Conservation (phyloP, 2,888 invertebrate genomes). For the Bombylius major region DNA sequence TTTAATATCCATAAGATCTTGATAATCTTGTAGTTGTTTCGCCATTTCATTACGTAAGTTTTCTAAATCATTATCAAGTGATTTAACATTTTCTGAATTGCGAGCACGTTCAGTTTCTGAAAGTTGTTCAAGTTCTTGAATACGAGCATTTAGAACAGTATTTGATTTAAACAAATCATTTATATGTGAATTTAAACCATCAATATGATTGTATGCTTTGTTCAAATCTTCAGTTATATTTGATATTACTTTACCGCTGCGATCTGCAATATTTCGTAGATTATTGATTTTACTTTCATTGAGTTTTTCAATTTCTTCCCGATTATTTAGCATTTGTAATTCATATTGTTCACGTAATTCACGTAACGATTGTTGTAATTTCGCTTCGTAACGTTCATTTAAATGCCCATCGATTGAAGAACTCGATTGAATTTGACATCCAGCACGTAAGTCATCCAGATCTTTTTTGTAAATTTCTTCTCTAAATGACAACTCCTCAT, state of each 20-base stretch:
- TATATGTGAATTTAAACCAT: conserved; percentile 57
- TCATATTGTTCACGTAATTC: conserved; percentile 91
- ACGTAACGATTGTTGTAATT: conserved; percentile 79
- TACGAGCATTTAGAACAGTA: conserved; percentile 53
- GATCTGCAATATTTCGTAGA: conserved; percentile 55
- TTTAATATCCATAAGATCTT: conserved; percentile 95
- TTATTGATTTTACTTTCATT: conserved; percentile 56
- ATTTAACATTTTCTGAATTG: conserved; percentile 59
- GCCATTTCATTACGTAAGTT: conserved; percentile 76
- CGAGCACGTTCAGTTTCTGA: conserved; percentile 68
- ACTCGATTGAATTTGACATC: conserved; percentile 83
- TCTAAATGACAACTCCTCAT: conserved; percentile 86
- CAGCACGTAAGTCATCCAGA: conserved; percentile 73
- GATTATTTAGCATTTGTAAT: conserved; percentile 71
- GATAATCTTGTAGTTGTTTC: conserved; percentile 82
- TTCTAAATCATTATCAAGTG: conserved; percentile 65
- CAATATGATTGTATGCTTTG: conserved; percentile 60
- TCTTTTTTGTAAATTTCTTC: conserved; percentile 77
- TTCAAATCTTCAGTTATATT: conserved; percentile 74
- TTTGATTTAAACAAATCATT: conserved; percentile 66
- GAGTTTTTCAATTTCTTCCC: conserved; percentile 73
- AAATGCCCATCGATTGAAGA: conserved; percentile 89
- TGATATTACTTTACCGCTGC: conserved; percentile 58
- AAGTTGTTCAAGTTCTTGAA: conserved; percentile 72
- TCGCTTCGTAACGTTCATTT: conserved; percentile 87